A percentile compares a stretch with the other conserved stretches of the same genome.
phyloP scores from a whole-genome alignment of 2,797 vertebrate species.

The Rhabdomys pumilio region DNA sequence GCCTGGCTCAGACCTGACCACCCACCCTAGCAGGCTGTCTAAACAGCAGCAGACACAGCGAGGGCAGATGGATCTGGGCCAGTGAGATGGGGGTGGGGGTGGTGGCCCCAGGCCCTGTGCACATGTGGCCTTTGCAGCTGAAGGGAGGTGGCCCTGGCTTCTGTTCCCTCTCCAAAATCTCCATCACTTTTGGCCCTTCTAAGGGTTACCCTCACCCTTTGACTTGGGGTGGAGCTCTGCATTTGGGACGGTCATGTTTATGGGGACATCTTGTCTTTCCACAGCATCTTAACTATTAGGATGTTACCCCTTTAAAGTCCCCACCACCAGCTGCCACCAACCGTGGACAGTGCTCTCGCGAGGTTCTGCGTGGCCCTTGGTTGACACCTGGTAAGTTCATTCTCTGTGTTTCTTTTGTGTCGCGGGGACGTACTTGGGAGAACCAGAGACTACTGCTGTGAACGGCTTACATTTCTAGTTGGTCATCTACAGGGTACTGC shows the following conservation, averaged over 20 bases:
- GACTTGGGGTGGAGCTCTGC: conserved; percentile 61
- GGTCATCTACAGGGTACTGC: neutral
- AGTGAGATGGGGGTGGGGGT: conserved; percentile 75
- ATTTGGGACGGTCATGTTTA: conserved; percentile 75
- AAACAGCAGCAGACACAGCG: conserved; percentile 92
- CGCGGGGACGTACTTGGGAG: conserved; percentile 69
- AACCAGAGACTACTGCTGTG: neutral
- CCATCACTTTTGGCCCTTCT: neutral
- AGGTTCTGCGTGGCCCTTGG: neutral
- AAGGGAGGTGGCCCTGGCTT: conserved; percentile 66
- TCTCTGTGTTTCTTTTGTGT: neutral
- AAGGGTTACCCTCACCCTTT: conserved; percentile 72
- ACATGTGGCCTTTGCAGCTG: conserved; percentile 40
- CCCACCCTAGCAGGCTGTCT: conserved; percentile 94
- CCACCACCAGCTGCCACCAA: neutral
- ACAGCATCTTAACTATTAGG: conserved; percentile 45
- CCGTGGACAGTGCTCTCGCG: conserved; percentile 63
- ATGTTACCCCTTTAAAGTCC: neutral
- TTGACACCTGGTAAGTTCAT: neutral
- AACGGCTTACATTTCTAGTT: neutral
- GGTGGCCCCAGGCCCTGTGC: neutral
- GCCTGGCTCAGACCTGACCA: conserved; percentile 92
- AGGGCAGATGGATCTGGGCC: conserved; percentile 87
- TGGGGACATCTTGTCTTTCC: conserved; percentile 80
- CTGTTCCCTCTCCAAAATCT: neutral